Conservation (phyloP, 2,888 invertebrate genomes). For the Marasmarcha lunaedactyla region DNA sequence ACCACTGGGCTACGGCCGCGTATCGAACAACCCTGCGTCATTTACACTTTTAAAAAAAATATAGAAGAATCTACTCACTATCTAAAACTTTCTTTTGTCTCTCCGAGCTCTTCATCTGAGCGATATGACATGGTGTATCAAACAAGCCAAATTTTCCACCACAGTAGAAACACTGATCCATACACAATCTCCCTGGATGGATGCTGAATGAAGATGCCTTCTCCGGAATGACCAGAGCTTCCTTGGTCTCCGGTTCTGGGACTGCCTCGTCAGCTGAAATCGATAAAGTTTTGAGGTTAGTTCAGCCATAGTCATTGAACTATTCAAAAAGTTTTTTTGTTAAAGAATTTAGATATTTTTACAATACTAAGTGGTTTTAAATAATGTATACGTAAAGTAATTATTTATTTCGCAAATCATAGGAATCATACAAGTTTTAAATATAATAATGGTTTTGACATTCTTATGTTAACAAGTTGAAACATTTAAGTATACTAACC, state of each 20-base stretch:
- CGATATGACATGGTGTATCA: conserved; percentile 89
- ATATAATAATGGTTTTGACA: too few species aligned
- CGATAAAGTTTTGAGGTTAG: conserved; percentile 5
- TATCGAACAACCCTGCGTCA: too few species aligned
- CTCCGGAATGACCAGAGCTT: conserved; percentile 84
- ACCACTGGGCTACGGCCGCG: too few species aligned
- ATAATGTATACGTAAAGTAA: too few species aligned
- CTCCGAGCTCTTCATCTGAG: conserved; percentile 85
- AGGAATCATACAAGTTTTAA: too few species aligned
- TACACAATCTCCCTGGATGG: conserved; percentile 84
- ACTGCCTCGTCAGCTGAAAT: conserved; percentile 37
- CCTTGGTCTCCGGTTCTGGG: conserved; percentile 42
- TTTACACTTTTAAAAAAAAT: neutral
- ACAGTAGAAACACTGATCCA: conserved; percentile 89
- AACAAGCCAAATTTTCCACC: conserved; percentile 88
- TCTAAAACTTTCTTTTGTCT: conserved; percentile 84
- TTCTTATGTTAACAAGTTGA: too few species aligned
- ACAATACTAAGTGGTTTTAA: too few species aligned
- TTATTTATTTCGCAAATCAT: too few species aligned
- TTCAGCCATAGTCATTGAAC: too few species aligned
- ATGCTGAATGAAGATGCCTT: conserved; percentile 90
- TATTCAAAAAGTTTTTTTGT: too few species aligned
- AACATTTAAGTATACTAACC: too few species aligned
- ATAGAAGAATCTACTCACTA: conserved; percentile 59
- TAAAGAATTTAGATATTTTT: too few species aligned